Base-by-base conservation (phyloP, 1,140 invertebrate genomes). In the Magallana angulata region DNA sequence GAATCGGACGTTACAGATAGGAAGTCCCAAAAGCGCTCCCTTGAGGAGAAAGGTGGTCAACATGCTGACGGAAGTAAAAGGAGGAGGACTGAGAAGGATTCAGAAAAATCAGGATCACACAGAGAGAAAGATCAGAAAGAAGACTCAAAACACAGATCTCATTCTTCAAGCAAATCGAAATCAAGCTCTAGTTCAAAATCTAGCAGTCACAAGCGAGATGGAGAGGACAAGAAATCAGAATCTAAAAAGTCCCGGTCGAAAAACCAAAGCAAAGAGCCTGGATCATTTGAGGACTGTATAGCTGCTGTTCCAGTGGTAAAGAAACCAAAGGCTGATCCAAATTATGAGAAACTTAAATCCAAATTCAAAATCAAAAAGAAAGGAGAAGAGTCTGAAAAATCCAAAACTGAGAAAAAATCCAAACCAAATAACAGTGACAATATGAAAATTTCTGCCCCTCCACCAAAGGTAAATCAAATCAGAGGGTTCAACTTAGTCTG, bases 241-340 rank as follows among this genome's bases (percentile, higher is more conserved):
- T 85, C 84, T 57, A 87, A 87, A 58, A 84, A 84, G 57, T 84
- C 57, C 7, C 82, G 82, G 11, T 48, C 56, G 7, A 85, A 57
- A 14, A 24, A 60, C 36, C 24, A 60, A 30, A 58, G 71, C n/a
- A 76, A 16, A 84, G 82, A 85, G 82, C 11, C 83, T 90, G 68
- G 8, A 59, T 93, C 92, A 16, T 93, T 92, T 88, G 92, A 91
- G 59, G 92, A 92, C 84, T 89, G 91, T 60, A 76, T 93, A 60
- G 87, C 85, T 68, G 91, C 85, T 85, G 87, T 86, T n/a, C 82
- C 5, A 14, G 60, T 11, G 85, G 36, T 48, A 48, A 92, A 87
- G 89, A 88, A 90, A 76, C 60, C 58, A 14, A 60, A 86, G 36
- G 56, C 80, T 3, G 88, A 84, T n/a, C 57, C 57, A 80, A 85